Evolutionary conservation across 1,140 invertebrate species (phyloP), one percentile per base, ranked within the genome.

Genomic region (Drosophila hydei): DNA sequence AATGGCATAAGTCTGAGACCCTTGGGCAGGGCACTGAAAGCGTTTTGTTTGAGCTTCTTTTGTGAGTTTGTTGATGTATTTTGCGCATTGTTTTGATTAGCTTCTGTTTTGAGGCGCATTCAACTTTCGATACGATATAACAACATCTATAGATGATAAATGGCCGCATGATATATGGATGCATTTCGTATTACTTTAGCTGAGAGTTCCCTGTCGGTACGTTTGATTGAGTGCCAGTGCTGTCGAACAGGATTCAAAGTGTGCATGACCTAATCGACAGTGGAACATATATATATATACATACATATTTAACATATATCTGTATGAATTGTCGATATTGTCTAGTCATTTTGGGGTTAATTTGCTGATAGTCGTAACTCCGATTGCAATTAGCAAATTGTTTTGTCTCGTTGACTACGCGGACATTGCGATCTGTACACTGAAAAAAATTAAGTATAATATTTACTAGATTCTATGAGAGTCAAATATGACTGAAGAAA

Each of bases 31-130:
- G 38, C 8, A 42, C 16, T n/a, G 3, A 42, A 33, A 42, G 16
- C 38, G 38, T 42, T 42, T 56, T 65, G 48, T 45, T 11, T 47
- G 38, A 19, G 50, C 5, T 38, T 4, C 30, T 38, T 33, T 23
- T 55, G 33, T 33, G 30, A 33, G n/a, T n/a, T 12, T 33, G 30
- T 33, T 33, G 30, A 11, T 33, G 30, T 45, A 48, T 33, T 47
- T 16, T 36, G 33, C n/a, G 21, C 36, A 72, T 72, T 72, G 62
- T 72, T 73, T 73, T 68, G 63, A 68, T 68, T 73, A 55, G 70
- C 64, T 59, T 38, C 64, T 18, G 50, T 68, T 58, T 58, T 47
- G 45, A 3, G 21, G 48, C 56, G 45, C 61, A 71, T 65, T 71
- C 61, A 71, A 58, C 61, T 71, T 18, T 23, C 33, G 30, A 55